Percentiles rank a stretch among this genome's conserved stretches.
Conservation (phyloP, 35 echinoderm and acorn worm species). For the Ophioderma brevispina region DNA sequence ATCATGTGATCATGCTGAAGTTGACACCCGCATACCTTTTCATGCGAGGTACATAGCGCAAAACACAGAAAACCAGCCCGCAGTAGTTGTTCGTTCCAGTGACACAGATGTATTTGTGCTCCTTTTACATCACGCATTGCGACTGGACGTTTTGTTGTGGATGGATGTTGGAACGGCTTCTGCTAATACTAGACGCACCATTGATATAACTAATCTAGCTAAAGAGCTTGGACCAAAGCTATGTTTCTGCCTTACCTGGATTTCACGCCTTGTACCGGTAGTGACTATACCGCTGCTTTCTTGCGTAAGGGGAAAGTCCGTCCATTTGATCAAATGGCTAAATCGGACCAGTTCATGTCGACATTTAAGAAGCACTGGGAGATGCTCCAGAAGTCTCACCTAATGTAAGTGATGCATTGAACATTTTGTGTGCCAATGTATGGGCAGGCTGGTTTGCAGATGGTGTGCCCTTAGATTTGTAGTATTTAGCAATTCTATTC, state of each 20-base stretch:
- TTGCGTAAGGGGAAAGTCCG: not conserved
- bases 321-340: not conserved
- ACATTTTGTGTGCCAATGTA: constrained; percentile 26
- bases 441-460: not conserved
- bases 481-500: constrained; percentile 20
- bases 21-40: constrained; percentile 5
- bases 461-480: not conserved
- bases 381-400: not conserved
- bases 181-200: not conserved
- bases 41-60: too few species aligned
- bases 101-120: constrained; percentile 12
- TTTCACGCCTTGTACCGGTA: constrained; percentile 28
- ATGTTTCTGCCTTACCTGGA: constrained; percentile 22
- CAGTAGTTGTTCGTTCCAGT: not conserved
- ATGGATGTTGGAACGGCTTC: not conserved
- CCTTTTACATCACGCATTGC: not conserved
- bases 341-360: not conserved
- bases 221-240: not conserved
- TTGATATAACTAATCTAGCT: not conserved
- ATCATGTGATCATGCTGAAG: not conserved
- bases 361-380: constrained; percentile 12
- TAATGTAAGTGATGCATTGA: not conserved
- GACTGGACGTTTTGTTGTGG: not conserved
- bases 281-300: constrained; percentile 9
- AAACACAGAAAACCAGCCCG: not conserved